Evolutionary conservation across 2,113 vertebrate species (phyloP).

Genomic region (Potamarius usumacintae): DNA sequence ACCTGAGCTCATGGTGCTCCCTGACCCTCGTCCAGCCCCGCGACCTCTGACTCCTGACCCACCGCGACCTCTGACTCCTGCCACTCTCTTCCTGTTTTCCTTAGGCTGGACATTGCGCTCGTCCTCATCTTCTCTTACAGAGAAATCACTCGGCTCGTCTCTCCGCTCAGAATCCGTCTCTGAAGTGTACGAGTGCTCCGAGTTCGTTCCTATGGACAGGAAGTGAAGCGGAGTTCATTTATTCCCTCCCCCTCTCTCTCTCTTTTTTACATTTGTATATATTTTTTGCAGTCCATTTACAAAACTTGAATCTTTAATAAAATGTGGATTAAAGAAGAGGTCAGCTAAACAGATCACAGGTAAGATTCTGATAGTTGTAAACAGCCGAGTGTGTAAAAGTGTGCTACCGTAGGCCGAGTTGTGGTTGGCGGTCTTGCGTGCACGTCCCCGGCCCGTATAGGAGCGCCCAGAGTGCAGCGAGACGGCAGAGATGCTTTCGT

Average conservation of each 20-base stretch:
- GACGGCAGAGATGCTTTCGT: slow-evolving; percentile 78
- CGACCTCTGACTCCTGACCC: slow-evolving; percentile 83
- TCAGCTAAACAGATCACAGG: background rate
- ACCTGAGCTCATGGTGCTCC: slow-evolving; percentile 89
- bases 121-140: slow-evolving; percentile 86
- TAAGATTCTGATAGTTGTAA: too few species aligned
- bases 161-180: slow-evolving; percentile 96
- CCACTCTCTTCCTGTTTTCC: slow-evolving; percentile 85
- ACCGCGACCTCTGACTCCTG: slow-evolving; percentile 81
- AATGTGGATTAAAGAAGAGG: background rate
- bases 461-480: slow-evolving; percentile 85
- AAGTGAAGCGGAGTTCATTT: background rate
- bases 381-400: background rate
- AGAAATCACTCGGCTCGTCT: slow-evolving; percentile 97
- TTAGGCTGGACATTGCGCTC: slow-evolving; percentile 81
- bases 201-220: slow-evolving; percentile 84
- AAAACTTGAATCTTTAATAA: background rate
- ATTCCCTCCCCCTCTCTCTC: background rate
- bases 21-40: slow-evolving; percentile 81
- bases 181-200: slow-evolving; percentile 94
- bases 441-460: slow-evolving; percentile 90
- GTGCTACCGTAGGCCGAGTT: slow-evolving; percentile 88
- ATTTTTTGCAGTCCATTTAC: background rate
- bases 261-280: background rate
- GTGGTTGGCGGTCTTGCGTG: slow-evolving; percentile 88